These are phyloP conservation scores for human DNA, from an alignment of 2,113 vertebrate species.

Conservation along the genomic window DNA sequence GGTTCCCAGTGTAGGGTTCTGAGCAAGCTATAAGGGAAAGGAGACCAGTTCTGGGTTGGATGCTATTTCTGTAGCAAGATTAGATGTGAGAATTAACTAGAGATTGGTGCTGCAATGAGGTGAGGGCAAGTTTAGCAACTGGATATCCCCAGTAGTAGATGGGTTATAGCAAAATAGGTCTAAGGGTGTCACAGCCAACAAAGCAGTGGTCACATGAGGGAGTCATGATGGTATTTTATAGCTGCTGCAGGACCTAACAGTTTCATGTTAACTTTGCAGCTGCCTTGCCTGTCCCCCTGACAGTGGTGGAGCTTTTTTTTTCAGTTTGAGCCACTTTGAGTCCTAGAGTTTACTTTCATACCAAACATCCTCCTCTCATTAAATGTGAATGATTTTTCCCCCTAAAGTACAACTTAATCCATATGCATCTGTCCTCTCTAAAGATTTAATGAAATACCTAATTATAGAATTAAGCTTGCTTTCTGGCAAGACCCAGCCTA, in stretches of 20 bases:
- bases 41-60: not conserved
- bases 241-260: not conserved
- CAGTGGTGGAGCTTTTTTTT: not conserved
- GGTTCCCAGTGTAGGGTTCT: not conserved
- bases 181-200: not conserved
- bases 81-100: not conserved
- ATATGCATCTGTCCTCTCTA: not conserved
- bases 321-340: not conserved
- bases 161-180: not conserved
- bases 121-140: not conserved
- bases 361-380: not conserved
- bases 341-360: not conserved
- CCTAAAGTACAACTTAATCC: not conserved
- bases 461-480: not conserved
- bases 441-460: not conserved
- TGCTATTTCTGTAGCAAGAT: not conserved
- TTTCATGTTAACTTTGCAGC: not conserved
- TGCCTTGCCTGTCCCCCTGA: not conserved
- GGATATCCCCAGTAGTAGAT: not conserved
- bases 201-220: not conserved
- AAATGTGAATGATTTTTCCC: not conserved
- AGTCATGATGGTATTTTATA: not conserved
- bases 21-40: not conserved
- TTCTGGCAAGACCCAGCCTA: slow-evolving; percentile 1
- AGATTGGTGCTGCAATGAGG: not conserved